A percentile compares a stretch with the other conserved stretches of the same genome.
These are phyloP conservation scores for Linurgus olivaceus DNA, from an alignment of 2,797 vertebrate genomes.

Conservation along the genomic window DNA sequence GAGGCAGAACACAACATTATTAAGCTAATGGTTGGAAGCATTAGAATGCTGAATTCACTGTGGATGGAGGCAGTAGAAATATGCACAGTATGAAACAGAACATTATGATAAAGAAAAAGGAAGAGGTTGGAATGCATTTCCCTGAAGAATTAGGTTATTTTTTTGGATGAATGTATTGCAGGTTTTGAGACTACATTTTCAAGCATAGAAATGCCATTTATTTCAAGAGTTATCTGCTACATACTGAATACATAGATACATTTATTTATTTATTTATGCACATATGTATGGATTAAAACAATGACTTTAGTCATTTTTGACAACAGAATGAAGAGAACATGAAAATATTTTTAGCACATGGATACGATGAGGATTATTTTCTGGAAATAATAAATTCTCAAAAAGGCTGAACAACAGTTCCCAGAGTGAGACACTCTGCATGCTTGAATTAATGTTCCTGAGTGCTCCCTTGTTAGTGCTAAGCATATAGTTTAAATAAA, in stretches of 20 bases:
- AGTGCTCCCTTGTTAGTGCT: conserved; percentile 35
- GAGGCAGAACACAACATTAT: conserved; percentile 14
- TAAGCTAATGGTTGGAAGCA: conserved; percentile 10
- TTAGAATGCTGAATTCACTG: not conserved
- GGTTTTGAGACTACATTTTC: not conserved
- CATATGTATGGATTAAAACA: not conserved
- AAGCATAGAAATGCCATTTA: not conserved
- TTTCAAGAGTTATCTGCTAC: not conserved
- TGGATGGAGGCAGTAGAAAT: not conserved
- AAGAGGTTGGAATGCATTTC: not conserved
- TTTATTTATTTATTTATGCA: not conserved
- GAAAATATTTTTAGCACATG: not conserved
- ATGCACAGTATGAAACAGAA: not conserved
- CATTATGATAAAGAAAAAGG: not conserved
- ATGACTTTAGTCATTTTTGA: not conserved
- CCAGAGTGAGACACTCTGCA: not conserved
- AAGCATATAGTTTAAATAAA: conserved; percentile 56
- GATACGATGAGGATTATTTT: not conserved
- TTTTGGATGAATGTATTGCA: not conserved
- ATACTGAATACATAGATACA: not conserved
- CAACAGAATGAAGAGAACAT: not conserved
- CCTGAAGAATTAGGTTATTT: not conserved
- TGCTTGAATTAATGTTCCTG: conserved; percentile 46
- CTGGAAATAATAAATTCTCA: conserved; percentile 2
- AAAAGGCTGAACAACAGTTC: conserved; percentile 1